Evolutionary conservation across 2,113 vertebrate species (phyloP), one percentile per base, ranked within the genome.

Genomic region (Labrus mixtus): DNA sequence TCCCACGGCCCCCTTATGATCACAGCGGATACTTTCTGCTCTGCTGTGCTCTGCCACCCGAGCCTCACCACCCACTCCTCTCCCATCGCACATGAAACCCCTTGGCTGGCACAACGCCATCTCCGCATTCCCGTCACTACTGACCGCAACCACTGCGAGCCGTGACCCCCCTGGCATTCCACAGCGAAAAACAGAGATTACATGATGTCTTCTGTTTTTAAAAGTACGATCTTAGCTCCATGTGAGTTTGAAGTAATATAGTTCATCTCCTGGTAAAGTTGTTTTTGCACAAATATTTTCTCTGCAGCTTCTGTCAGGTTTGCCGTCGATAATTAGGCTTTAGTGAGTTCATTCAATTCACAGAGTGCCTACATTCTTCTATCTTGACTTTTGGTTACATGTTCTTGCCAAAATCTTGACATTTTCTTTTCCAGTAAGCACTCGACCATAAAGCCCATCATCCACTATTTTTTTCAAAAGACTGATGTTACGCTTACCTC

Each of bases 31-130:
- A 29, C 19, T 61, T 73, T 61, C 25, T 58, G 43, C 63, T 17
- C 17, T 55, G 45, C 65, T 46, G 13, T 53, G 33, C 63, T 29
- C 39, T 61, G 59, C 76, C 54, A 64, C 56, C 33, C 62, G 0
- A 22, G 45, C 60, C 68, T 1, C 41, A 61, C 59, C 78, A 77
- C 65, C 78, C 56, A 71, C 74, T 69, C 68, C 29, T 64, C 63
- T 76, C 69, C 54, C 68, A 78, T 51, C 8, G 16, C 48, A 59
- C 54, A 12, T 50, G 68, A 55, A 55, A n/a, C n/a, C 10, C 33
- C n/a, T 11, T 2, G 10, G 20, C 81, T 64, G 50, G 71, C 77
- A 22, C 17, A 39, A 11, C 3, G 41, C 65, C 80, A 51, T 48
- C 57, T 0, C 23, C 39, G 17, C 74, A 61, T 69, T 82, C 53